Percentiles rank a stretch among this genome's conserved stretches.
These are phyloP conservation scores for Anolis carolinensis DNA, from an alignment of 2,113 vertebrate genomes.

Conservation along the genomic window DNA sequence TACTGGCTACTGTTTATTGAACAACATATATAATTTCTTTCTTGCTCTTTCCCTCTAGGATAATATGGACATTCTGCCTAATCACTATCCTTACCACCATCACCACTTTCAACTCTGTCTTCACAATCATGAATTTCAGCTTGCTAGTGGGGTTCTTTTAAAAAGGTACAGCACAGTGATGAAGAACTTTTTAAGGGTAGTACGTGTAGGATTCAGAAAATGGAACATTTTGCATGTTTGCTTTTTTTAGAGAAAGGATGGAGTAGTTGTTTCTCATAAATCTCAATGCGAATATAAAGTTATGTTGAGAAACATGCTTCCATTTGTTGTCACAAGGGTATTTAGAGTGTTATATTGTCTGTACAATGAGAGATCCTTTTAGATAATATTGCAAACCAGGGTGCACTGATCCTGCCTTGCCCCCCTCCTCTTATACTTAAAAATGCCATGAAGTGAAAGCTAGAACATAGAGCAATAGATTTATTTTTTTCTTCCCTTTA, in stretches of 20 bases:
- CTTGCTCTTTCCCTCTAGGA: background rate
- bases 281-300: slow-evolving; percentile 63
- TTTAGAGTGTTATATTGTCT: background rate
- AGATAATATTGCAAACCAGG: slow-evolving; percentile 2
- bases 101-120: background rate
- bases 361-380: background rate
- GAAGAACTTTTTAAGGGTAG: slow-evolving; percentile 50
- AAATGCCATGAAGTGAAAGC: slow-evolving; percentile 18
- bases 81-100: background rate
- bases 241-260: slow-evolving; percentile 35
- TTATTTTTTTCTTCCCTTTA: background rate
- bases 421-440: slow-evolving; percentile 1
- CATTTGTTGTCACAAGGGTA: background rate
- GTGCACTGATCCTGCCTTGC: background rate
- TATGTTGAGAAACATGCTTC: background rate
- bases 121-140: slow-evolving; percentile 35
- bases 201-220: slow-evolving; percentile 59
- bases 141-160: slow-evolving; percentile 48
- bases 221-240: slow-evolving; percentile 36
- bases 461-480: background rate
- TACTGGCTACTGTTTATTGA: no score
- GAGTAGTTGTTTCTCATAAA: slow-evolving; percentile 48
- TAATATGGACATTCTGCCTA: background rate
- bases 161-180: slow-evolving; percentile 41
- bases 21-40: no score